These are phyloP conservation scores for Poecilia velifera DNA, from an alignment of 2,797 vertebrate species.

Conservation along the genomic window DNA sequence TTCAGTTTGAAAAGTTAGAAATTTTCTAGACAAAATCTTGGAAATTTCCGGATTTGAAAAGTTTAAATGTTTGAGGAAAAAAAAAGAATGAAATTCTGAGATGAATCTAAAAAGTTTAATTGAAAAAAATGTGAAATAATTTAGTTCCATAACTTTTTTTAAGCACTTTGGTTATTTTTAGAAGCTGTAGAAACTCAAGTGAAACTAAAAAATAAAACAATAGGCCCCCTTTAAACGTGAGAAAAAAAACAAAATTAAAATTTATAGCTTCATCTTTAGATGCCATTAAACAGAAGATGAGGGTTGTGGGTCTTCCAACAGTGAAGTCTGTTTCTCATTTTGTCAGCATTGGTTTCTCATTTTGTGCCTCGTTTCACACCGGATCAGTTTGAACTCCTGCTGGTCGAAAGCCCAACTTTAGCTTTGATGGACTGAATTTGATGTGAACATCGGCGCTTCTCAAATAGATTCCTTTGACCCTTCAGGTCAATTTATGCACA, in stretches of 20 bases:
- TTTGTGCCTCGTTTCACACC: neutral
- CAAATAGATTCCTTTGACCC: conserved; percentile 13
- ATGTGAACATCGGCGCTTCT: conserved; percentile 1
- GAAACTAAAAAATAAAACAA: too few species aligned
- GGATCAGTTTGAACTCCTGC: neutral
- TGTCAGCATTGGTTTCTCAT: neutral
- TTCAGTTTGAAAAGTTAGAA: too few species aligned
- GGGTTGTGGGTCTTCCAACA: neutral
- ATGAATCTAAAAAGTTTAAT: too few species aligned
- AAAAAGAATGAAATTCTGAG: too few species aligned
- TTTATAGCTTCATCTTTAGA: neutral
- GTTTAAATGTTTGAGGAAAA: too few species aligned
- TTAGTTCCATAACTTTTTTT: too few species aligned
- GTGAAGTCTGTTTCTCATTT: neutral
- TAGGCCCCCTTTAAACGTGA: neutral
- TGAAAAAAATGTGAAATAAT: too few species aligned
- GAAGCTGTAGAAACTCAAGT: too few species aligned
- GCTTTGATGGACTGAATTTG: conserved; percentile 5
- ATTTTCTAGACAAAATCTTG: too few species aligned
- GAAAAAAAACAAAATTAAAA: fast-evolving
- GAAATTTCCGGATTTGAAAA: too few species aligned
- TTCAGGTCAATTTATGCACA: conserved; percentile 6
- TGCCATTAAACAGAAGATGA: neutral
- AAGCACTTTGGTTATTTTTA: too few species aligned
- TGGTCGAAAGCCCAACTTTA: neutral